Conservation (phyloP, 2,888 invertebrate species). For the Ceraclea dissimilis region DNA sequence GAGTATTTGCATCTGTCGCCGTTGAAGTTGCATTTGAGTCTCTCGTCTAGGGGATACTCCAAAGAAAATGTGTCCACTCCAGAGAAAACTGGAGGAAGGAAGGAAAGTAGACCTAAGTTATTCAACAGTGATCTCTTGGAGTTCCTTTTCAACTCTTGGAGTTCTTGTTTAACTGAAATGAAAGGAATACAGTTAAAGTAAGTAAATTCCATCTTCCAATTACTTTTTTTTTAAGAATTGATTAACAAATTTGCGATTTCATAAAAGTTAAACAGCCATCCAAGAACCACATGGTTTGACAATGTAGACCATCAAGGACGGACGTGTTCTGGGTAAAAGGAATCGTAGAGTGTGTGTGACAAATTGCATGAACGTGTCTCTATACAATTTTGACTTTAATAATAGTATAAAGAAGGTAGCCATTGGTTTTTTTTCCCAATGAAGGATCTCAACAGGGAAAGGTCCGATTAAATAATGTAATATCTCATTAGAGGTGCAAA, state of each 20-base stretch:
- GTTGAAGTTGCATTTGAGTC: slow-evolving; percentile 53
- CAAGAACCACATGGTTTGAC: too few species aligned
- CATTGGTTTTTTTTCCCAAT: too few species aligned
- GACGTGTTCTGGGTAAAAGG: too few species aligned
- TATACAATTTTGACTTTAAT: too few species aligned
- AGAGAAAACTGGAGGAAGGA: slow-evolving; percentile 35
- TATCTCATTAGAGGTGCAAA: too few species aligned
- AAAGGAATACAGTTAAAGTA: slow-evolving; percentile 58
- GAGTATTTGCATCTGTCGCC: slow-evolving; percentile 55
- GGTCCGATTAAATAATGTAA: too few species aligned
- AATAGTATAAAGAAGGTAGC: too few species aligned
- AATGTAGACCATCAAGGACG: too few species aligned
- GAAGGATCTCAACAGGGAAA: too few species aligned
- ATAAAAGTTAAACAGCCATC: not conserved
- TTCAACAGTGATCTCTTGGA: slow-evolving; percentile 54
- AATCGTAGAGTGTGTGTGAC: too few species aligned
- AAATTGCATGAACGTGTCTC: too few species aligned
- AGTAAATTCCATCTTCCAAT: too few species aligned
- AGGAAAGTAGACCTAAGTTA: slow-evolving; percentile 44
- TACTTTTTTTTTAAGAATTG: not conserved
- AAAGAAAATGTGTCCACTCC: slow-evolving; percentile 22
- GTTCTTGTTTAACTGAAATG: slow-evolving; percentile 56
- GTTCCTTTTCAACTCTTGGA: slow-evolving; percentile 56
- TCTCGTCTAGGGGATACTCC: slow-evolving; percentile 43
- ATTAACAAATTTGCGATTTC: not conserved